Evolutionary conservation across 2,888 invertebrate species (phyloP), one percentile per base, ranked within the genome.

Genomic region (Noctua pronuba): DNA sequence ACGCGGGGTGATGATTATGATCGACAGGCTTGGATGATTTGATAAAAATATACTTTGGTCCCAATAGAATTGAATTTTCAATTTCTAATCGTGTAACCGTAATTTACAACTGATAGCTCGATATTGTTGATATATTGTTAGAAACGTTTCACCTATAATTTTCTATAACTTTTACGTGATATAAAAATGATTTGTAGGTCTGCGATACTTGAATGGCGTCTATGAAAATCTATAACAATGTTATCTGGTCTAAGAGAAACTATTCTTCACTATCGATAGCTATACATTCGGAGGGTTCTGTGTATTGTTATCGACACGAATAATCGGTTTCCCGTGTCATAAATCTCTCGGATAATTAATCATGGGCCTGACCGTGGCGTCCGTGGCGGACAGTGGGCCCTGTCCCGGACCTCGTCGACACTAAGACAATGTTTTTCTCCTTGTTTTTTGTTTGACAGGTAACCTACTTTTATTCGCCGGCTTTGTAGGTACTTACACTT

Each of bases 291-390:
- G 75, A 74, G 75, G 83, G 75, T 55, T 72, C 79, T 76, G 74
- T 82, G 82, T 86, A 89, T 89, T 85, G 90, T 82, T 87, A 90
- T 89, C 86, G 89, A 89, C 90, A 89, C 87, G 84, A 88, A 84
- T 90, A 91, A 92, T 92, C 92, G 90, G 88, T 88, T 90, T 87
- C 88, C 89, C 82, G 85, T 88, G 88, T 92, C 92, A 93, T 93
- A 93, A 93, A 93, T 93, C 93, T 93, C 86, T 73, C 70, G 77
- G 71, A 90, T 92, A 92, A 93, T 93, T 93, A 93, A 93, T 93
- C 93, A 93, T 88, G 84, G 82, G 82, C 75, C 88, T 88, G 90
- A 90, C 90, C 86, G 75, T 88, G 87, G 82, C 78, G 44, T 52
- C n/a, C 76, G 64, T 16, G 21, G 87, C 88, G 87, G 90, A 89